These are phyloP conservation scores for Misgurnus mizolepis DNA, from an alignment of 2,113 vertebrate genomes.

Conservation along the genomic window DNA sequence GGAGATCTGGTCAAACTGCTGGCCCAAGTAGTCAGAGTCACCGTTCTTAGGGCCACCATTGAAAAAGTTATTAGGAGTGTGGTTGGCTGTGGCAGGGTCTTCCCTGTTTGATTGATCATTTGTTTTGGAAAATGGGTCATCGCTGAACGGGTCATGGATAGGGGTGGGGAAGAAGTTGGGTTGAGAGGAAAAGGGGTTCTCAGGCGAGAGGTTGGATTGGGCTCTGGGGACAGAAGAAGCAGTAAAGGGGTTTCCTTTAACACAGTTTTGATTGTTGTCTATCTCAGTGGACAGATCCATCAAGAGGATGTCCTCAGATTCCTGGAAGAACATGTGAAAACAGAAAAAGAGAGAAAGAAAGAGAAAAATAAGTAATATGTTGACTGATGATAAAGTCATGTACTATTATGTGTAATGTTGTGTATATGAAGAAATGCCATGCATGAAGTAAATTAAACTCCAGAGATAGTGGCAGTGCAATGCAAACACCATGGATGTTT, in stretches of 20 bases:
- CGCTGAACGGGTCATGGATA: constrained; percentile 85
- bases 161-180: constrained; percentile 86
- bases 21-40: constrained; percentile 78
- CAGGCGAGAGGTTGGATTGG: constrained; percentile 69
- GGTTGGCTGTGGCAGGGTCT: constrained; percentile 72
- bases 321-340: constrained; percentile 63
- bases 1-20: constrained; percentile 85
- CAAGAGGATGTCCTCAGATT: constrained; percentile 84
- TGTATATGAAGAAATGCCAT: background rate
- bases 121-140: constrained; percentile 81
- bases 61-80: constrained; percentile 61
- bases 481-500: background rate
- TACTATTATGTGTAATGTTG: background rate
- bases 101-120: constrained; percentile 67
- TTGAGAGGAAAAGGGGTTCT: constrained; percentile 78
- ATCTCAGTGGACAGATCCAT: constrained; percentile 89
- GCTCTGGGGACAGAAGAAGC: constrained; percentile 73
- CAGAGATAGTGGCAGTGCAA: background rate
- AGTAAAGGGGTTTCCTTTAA: constrained; percentile 81
- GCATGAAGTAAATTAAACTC: background rate
- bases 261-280: constrained; percentile 82
- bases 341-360: background rate
- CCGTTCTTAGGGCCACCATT: constrained; percentile 70
- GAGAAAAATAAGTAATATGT: background rate
- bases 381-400: background rate